phyloP scores from a whole-genome alignment of 2,888 invertebrate species.

The Sussaba pulchella region DNA sequence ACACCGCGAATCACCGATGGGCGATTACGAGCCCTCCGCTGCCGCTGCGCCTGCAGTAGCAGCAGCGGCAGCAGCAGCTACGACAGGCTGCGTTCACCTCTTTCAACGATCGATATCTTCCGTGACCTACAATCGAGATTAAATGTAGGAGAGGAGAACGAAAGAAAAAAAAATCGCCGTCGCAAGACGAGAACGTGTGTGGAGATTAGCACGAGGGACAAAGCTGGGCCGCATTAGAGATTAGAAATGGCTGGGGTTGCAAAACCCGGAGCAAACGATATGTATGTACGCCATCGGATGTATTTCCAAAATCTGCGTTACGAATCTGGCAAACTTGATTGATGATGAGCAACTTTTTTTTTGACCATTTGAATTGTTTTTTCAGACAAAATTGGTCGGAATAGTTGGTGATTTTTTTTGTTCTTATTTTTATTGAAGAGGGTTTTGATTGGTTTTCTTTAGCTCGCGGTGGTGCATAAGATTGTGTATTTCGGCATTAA shows the following conservation, averaged over 20 bases:
- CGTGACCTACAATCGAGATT: slow-evolving; percentile 69
- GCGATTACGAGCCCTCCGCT: slow-evolving; percentile 52
- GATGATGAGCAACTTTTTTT: no score
- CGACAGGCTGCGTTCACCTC: slow-evolving; percentile 31
- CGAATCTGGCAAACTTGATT: no score
- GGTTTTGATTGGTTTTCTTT: no score
- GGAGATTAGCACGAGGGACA: slow-evolving; percentile 42
- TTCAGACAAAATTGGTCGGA: no score
- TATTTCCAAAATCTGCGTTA: no score
- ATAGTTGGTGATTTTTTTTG: no score
- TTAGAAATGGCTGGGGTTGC: slow-evolving; percentile 42
- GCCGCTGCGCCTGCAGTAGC: slow-evolving; percentile 36
- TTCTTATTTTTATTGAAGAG: no score
- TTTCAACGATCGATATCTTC: slow-evolving; percentile 69
- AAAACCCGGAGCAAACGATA: slow-evolving; percentile 38
- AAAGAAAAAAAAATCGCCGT: slow-evolving; percentile 32
- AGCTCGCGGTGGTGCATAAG: no score
- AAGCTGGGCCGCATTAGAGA: slow-evolving; percentile 41
- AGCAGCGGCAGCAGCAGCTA: slow-evolving; percentile 35
- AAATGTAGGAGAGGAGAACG: slow-evolving; percentile 53
- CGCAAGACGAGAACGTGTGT: slow-evolving; percentile 41
- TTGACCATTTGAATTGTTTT: no score
- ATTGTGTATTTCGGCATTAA: no score
- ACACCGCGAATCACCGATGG: slow-evolving; percentile 51
- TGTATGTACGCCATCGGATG: no score